phyloP scores from a whole-genome alignment of 2,797 vertebrate species.

The Sandelia bainsii region DNA sequence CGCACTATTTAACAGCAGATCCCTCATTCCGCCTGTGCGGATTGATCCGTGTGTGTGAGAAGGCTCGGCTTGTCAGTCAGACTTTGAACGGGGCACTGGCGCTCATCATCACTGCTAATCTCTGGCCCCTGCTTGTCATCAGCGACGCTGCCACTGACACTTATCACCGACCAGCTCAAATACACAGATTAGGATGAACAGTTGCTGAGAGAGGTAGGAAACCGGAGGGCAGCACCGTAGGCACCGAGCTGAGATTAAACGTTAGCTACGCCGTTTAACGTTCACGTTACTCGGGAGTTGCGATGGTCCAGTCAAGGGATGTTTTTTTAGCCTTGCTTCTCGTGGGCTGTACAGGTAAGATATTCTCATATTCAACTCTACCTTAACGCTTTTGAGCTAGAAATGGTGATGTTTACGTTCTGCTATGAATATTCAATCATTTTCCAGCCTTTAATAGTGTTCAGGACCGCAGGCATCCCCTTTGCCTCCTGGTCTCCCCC shows the following conservation, averaged over 20 bases:
- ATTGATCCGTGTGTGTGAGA: constrained; percentile 70
- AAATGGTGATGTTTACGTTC: constrained; percentile 1
- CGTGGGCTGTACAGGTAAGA: constrained; percentile 81
- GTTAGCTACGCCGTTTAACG: constrained; percentile 63
- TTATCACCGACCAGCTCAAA: constrained; percentile 48
- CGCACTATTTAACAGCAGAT: constrained; percentile 76
- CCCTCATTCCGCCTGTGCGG: constrained; percentile 60
- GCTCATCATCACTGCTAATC: constrained; percentile 76
- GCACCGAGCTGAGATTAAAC: constrained; percentile 58
- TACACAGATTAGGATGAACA: constrained; percentile 68
- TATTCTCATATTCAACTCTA: neutral
- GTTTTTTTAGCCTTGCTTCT: constrained; percentile 76
- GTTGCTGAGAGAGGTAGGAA: constrained; percentile 33
- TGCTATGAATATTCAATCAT: neutral
- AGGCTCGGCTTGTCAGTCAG: constrained; percentile 83
- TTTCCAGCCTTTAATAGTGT: constrained; percentile 11
- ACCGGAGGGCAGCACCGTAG: constrained; percentile 37
- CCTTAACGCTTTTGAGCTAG: neutral
- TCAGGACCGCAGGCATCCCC: constrained; percentile 54
- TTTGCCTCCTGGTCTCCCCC: constrained; percentile 36
- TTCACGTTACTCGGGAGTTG: constrained; percentile 72
- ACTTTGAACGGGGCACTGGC: constrained; percentile 83
- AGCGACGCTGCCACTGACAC: constrained; percentile 49
- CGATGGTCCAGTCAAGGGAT: constrained; percentile 80
- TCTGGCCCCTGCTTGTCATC: constrained; percentile 58